Conservation (phyloP, 2,888 invertebrate species). For the Hypolimnas misippus region DNA sequence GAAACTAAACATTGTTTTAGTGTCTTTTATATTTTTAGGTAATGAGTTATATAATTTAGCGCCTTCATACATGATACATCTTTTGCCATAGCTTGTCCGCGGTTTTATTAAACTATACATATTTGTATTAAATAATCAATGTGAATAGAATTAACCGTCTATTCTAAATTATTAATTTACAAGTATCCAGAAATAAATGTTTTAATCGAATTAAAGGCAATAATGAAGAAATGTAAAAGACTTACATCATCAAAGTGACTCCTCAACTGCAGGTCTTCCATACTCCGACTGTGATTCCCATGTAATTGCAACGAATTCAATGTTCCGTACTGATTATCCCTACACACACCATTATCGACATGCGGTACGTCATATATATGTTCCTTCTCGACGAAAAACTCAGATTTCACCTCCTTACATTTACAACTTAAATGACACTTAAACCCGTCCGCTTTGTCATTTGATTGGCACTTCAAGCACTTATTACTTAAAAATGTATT, state of each 20-base stretch:
- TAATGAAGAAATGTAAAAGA: too few species aligned
- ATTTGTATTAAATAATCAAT: too few species aligned
- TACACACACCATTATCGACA: constrained; percentile 45
- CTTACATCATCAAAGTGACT: constrained; percentile 54
- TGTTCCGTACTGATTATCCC: constrained; percentile 61
- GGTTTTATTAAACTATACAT: too few species aligned
- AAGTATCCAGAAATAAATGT: too few species aligned
- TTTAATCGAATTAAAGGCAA: too few species aligned
- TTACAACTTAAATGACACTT: constrained; percentile 74
- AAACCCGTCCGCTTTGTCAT: constrained; percentile 59
- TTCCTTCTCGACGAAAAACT: constrained; percentile 73
- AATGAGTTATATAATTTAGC: too few species aligned
- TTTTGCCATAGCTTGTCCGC: too few species aligned
- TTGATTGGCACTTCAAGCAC: constrained; percentile 62
- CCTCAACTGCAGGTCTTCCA: constrained; percentile 59
- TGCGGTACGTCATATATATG: constrained; percentile 87
- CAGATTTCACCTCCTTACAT: constrained; percentile 58
- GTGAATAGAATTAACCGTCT: too few species aligned
- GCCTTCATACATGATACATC: too few species aligned
- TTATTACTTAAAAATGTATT: constrained; percentile 48
- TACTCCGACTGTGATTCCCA: constrained; percentile 56
- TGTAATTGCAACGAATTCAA: constrained; percentile 56
- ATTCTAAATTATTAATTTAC: too few species aligned
- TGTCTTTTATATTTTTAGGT: too few species aligned
- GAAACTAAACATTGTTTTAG: too few species aligned